A percentile compares a stretch with the other conserved stretches of the same genome.
These are phyloP conservation scores for Papilio dardanus DNA, from an alignment of 1,140 invertebrate genomes.

Conservation along the genomic window DNA sequence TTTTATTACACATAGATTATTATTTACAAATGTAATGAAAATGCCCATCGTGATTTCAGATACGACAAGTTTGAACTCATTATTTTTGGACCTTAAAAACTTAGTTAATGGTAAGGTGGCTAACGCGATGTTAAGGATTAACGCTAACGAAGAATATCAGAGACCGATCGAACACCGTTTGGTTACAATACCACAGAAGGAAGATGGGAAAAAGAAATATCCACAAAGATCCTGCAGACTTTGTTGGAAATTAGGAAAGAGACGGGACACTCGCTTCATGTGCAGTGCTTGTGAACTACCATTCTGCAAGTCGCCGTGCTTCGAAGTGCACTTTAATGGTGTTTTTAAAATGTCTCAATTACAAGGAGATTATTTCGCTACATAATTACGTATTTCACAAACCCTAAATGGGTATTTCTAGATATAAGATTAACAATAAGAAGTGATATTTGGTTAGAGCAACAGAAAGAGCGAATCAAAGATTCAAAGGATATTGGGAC, in stretches of 20 bases:
- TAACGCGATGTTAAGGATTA: conserved; percentile 59
- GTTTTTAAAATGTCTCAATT: conserved; percentile 74
- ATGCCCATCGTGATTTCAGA: conserved; percentile 82
- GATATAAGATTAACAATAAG: conserved; percentile 48
- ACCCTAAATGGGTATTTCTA: conserved; percentile 50
- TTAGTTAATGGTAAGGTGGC: conserved; percentile 76
- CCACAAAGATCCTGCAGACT: conserved; percentile 79
- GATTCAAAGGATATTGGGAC: conserved; percentile 73
- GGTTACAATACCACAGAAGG: conserved; percentile 79
- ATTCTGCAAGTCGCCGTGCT: conserved; percentile 80
- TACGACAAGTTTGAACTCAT: conserved; percentile 72
- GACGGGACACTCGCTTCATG: conserved; percentile 80
- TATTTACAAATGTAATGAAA: conserved; percentile 65
- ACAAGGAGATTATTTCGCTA: conserved; percentile 76
- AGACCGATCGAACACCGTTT: conserved; percentile 71
- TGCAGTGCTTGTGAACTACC: conserved; percentile 78
- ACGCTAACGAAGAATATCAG: conserved; percentile 61
- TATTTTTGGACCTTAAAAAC: conserved; percentile 78
- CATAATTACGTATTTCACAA: conserved; percentile 52
- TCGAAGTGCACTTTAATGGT: conserved; percentile 79
- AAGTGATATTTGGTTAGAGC: conserved; percentile 49
- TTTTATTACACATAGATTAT: conserved; percentile 43
- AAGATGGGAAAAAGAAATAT: conserved; percentile 82
- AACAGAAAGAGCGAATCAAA: conserved; percentile 63
- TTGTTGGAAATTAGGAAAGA: conserved; percentile 78